Evolutionary conservation across 2,113 vertebrate species (phyloP), one percentile per base, ranked within the genome.

Genomic region (Phyllostomus hastatus): DNA sequence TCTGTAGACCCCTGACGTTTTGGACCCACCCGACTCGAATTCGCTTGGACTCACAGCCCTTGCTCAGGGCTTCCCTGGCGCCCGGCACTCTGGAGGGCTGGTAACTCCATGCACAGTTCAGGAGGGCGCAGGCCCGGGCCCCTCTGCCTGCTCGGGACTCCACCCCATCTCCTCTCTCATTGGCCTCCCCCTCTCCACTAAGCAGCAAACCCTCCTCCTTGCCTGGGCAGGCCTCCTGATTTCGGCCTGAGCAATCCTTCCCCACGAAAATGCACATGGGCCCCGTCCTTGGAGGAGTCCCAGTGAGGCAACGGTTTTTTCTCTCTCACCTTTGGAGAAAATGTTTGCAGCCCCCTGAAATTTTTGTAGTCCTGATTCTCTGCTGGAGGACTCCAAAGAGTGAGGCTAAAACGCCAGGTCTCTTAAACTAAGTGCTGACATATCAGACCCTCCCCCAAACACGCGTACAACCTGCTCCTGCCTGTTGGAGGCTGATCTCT

Each of bases 181-280:
- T 67, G 11, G 35, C 43, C 41, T 12, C 19, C 6, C 6, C n/a
- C 14, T 19, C 16, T 46, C 26, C 15, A 6, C 26, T 81, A 38
- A 48, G 15, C 19, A 33, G 12, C 10, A n/a, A 46, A 43, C 35
- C 14, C 22, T 15, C 35, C 7, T 57, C 28, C 19, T 57, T 0
- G 16, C 48, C 31, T 70, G 8, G 0, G 0, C 3, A 31, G 33
- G 7, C 19, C 31, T 78, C 48, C 38, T 90, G 31, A 75, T 80
- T 91, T 48, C 7, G 20, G 28, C 50, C 24, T 41, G 59, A 76
- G 28, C 31, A 6, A 8, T 46, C 50, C 17, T 17, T 75, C 12
- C 28, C 22, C 12, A 15, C 14, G 17, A 54, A 75, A 66, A 70
- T 9, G 5, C 20, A 2, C 0, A 0, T 20, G 6, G 12, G 28